Base-by-base conservation (phyloP, 2,113 vertebrate genomes). In the Sapajus apella region DNA sequence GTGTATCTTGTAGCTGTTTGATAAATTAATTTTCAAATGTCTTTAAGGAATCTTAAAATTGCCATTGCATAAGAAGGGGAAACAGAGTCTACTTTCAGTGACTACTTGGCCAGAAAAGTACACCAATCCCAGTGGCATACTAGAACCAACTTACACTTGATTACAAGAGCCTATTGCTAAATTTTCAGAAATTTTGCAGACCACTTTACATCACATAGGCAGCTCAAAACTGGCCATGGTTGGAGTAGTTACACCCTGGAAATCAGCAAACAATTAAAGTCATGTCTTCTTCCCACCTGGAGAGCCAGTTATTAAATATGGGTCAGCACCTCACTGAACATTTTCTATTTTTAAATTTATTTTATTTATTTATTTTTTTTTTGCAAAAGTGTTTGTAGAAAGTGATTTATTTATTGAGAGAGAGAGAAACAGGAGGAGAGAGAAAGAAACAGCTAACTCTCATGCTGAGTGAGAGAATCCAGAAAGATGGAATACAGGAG, bases 11-110 rank as follows among this genome's bases (percentile, higher is more conserved):
- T 75, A 55, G 2, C 30, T 87, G 21, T 92, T 85, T 88, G n/a
- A n/a, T 47, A 90, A 96, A 45, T 82, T 93, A 30, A 17, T 90
- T 92, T 91, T 91, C 35, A 50, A 97, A 25, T 81, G 10, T 55
- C 56, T 61, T 47, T n/a, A 96, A 89, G 72, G 27, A 83, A 21
- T 73, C 18, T 95, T 75, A 47, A 6, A 85, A 52, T 90, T 90
- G 37, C 50, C 20, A 45, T 80, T 75, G 32, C 13, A 43, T 86
- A 43, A 94, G 8, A 91, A 75, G 8, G 7, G 68, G 6, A 94
- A 66, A 10, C 23, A 64, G 43, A 86, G 27, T 92, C 35, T 89
- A 72, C 17, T 58, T 85, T 45, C 80, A 16, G 52, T 85, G 92
- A 91, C 58, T 47, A 93, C 4, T 47, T 80, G n/a, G 40, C 40